Conservation (phyloP, 2,888 invertebrate species). For the Hybos culiciformis region DNA sequence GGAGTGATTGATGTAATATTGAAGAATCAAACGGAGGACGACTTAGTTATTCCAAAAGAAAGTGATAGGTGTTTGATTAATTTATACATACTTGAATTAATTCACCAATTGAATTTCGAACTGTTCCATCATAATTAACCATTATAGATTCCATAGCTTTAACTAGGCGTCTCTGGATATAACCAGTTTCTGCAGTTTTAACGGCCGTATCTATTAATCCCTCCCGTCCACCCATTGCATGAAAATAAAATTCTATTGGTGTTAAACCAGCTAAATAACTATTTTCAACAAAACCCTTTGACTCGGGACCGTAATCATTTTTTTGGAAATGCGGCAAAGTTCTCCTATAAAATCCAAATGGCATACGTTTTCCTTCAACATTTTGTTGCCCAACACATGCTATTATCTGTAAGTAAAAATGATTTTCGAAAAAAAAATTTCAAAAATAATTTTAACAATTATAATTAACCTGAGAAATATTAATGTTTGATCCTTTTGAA, state of each 20-base stretch:
- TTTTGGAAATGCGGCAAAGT: constrained; percentile 97
- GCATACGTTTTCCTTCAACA: constrained; percentile 98
- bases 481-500: constrained; percentile 96
- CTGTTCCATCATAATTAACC: constrained; percentile 94
- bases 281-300: constrained; percentile 95
- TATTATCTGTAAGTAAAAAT: constrained; percentile 51
- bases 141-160: constrained; percentile 97
- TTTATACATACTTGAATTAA: no score
- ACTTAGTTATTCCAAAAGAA: no score
- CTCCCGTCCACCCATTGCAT: constrained; percentile 98
- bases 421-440: constrained; percentile 6
- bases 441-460: constrained; percentile 23
- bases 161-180: constrained; percentile 94
- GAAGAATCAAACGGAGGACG: no score
- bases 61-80: no score
- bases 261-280: constrained; percentile 95
- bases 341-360: constrained; percentile 92
- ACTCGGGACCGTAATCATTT: constrained; percentile 97
- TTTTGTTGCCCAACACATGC: constrained; percentile 99
- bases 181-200: constrained; percentile 96
- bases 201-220: constrained; percentile 99
- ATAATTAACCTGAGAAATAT: constrained; percentile 66
- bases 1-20: no score
- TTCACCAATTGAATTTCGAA: constrained; percentile 84
- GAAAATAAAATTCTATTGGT: constrained; percentile 95